A percentile compares a stretch with the other conserved stretches of the same genome.
phyloP scores from a whole-genome alignment of 2,888 invertebrate genomes.

The Oscheius myriophilus region DNA sequence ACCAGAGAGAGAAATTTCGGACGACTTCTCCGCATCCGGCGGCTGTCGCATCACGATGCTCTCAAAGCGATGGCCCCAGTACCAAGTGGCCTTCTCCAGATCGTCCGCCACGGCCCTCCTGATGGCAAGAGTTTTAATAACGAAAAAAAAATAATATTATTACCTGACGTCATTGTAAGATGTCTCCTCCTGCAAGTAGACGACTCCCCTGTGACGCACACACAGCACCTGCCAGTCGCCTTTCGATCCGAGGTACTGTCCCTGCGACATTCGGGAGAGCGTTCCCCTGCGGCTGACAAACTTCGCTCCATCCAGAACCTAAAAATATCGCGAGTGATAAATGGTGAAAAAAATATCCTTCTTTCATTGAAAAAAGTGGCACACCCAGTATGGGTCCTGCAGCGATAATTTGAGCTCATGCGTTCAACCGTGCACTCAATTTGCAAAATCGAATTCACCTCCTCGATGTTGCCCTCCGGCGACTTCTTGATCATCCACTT shows the following conservation, averaged over 20 bases:
- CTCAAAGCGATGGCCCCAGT: conserved; percentile 14
- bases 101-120: conserved; percentile 1
- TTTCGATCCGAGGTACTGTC: conserved; percentile 1
- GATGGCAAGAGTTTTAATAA: background rate
- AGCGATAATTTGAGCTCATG: no score
- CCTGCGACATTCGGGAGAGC: conserved; percentile 6
- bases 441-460: background rate
- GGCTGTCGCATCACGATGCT: background rate
- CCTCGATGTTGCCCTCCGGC: background rate
- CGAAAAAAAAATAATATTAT: no score
- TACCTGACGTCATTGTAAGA: no score
- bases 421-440: no score
- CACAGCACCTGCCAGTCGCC: conserved; percentile 4
- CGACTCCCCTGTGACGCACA: conserved; percentile 1
- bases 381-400: no score
- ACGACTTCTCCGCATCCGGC: background rate
- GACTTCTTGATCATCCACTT: conserved; percentile 11
- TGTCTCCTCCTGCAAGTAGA: conserved; percentile 11
- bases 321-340: background rate
- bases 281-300: conserved; percentile 1
- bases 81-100: conserved; percentile 5
- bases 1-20: background rate
- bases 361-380: no score
- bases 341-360: no score
- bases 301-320: conserved; percentile 7